Base-by-base conservation (phyloP, 2,797 vertebrate genomes). In the Furcifer pardalis region DNA sequence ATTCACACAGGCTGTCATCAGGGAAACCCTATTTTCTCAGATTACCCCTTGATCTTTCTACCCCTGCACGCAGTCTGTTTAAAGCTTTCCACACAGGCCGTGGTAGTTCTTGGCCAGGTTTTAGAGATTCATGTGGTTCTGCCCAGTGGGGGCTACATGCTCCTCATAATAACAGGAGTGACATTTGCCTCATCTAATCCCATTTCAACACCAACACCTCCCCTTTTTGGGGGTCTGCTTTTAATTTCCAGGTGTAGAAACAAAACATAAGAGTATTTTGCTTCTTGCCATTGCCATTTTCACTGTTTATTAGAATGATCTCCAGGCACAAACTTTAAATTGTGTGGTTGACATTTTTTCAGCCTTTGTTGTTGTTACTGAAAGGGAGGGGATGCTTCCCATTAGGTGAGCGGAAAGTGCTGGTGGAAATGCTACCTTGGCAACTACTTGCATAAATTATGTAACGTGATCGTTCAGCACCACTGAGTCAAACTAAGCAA, bases 281-380 rank as follows among this genome's bases (percentile, higher is more conserved):
- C n/a, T 68, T 68, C n/a, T 65, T 88, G 49, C 75, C 21, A 73
- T 66, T 72, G 60, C 83, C 78, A 59, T 79, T 88, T 81, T 79
- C 46, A 68, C 62, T 1, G 17, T 89, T 90, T 90, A 66, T 84
- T 77, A 86, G 87, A 77, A 49, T 49, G 75, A 84, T 93, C 94
- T 25, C 23, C 52, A 15, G 35, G 9, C 75, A 25, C 60, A 56
- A 60, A 95, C 95, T 95, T 94, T 95, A 91, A 92, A 92, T 62
- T 0, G 91, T 93, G 92, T 95, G 94, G 91, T 93, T 92, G 95
- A 93, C 95, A 93, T 56, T 56, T 95, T n/a, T 94, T 95, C 66
- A 88, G 95, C 94, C 93, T 80, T 94, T 93, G 37, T 1, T 89
- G 88, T 69, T n/a, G 92, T 96, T 87, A 87, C 93, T 73, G 88